Percentiles rank a stretch among this genome's conserved stretches.
These are phyloP conservation scores for Hyperoplus immaculatus DNA, from an alignment of 2,797 vertebrate genomes.

Conservation along the genomic window DNA sequence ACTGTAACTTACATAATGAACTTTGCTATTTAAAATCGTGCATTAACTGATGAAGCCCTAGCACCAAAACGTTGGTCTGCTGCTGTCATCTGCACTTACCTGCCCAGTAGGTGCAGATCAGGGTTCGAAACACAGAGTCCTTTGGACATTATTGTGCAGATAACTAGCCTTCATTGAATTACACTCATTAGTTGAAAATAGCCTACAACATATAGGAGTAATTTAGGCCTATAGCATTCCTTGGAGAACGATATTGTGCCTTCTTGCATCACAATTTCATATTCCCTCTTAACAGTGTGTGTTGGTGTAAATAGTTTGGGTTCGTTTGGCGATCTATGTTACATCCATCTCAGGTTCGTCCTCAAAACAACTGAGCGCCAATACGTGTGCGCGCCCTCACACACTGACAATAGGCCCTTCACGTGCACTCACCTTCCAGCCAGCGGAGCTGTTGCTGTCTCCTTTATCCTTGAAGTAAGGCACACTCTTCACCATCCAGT, in stretches of 20 bases:
- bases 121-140: not conserved
- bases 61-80: not conserved
- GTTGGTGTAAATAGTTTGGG: not conserved
- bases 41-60: not conserved
- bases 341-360: not conserved
- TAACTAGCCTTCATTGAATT: not conserved
- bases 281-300: not conserved
- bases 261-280: too few relatives aligned
- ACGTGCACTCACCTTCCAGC: conserved; percentile 93
- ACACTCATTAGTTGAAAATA: not conserved
- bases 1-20: too few relatives aligned
- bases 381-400: not conserved
- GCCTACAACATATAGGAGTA: too few relatives aligned
- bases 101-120: not conserved
- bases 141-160: not conserved
- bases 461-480: conserved; percentile 99
- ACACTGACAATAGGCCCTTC: not conserved
- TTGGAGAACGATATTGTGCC: not conserved
- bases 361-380: not conserved
- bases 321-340: not conserved
- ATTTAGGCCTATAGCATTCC: too few relatives aligned
- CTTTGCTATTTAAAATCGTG: not conserved
- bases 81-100: not conserved
- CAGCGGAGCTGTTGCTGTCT: conserved; percentile 98
- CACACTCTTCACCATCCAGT: conserved; percentile 99